Evolutionary conservation across 2,113 vertebrate species (phyloP), one percentile per base, ranked within the genome.

Genomic region (Orcinus orca): DNA sequence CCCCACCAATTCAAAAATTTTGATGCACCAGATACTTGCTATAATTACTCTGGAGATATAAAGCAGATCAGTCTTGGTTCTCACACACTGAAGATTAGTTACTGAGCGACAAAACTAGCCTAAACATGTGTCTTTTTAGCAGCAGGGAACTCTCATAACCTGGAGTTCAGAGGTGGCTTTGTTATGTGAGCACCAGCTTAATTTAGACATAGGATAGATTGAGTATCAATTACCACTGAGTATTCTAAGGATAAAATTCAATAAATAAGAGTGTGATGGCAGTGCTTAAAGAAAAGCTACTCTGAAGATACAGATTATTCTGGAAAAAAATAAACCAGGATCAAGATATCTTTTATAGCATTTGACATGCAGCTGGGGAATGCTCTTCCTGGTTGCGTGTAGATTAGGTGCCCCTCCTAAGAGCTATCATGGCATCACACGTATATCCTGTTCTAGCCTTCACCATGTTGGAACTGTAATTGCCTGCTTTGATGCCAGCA

Each of bases 391-490:
- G 6, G 38, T 58, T 44, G 41, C 3, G 0, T 23, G 29, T 71
- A 33, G 47, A 47, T 47, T 12, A 53, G 33, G 12, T 14, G 2
- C 7, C 63, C 36, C 36, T 36, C 73, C 11, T 62, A 26, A 15
- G 60, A 76, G 36, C 38, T 80, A 1, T 31, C 65, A 4, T 2
- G 44, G 47, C 1, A 12, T 38, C 36, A 8, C 13, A 13, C 23
- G 8, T 20, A 6, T 26, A 1, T 25, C 21, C 38, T 87, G 18
- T 8, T 55, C 26, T 50, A 36, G 1, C 3, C 1, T 62, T 55
- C 9, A n/a, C 13, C 58, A n/a, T 0, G 0, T 38, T 38, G 9
- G 20, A 23, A 10, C 6, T 79, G 11, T 50, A 26, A 21, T 29
- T 77, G 18, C 73, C 13, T 62, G 23, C 38, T 68, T 26, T 7